Evolutionary conservation across 2,888 invertebrate genomes (phyloP), one percentile per base, ranked within the genome.

Genomic region (Kryphioiulus occultus): DNA sequence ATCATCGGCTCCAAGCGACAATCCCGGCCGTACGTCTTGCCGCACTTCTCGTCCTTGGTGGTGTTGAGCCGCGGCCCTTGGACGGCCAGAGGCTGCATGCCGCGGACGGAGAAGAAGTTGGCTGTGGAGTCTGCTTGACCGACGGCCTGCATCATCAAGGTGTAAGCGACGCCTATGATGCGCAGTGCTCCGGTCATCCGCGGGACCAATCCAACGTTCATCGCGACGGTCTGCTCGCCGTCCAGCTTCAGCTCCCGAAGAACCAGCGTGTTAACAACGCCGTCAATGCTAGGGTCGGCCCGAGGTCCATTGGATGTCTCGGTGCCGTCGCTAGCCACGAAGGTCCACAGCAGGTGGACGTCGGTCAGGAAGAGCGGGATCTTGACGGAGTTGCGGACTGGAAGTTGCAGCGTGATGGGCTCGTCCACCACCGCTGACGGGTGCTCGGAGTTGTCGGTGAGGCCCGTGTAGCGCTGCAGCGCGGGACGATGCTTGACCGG

Each of bases 401-500:
- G 94, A 39, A 98, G 93, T 78, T 95, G 95, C 87, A 98, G 93
- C 92, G 95, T 95, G 87, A 98, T 95, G 0, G 96, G 95, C 92
- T 98, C 98, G 39, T 59, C 83, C 4, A 87, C 44, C 44, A 86
- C 78, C 78, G 59, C 91, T 30, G 91, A 86, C 12, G 92, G 92
- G 88, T 90, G 91, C 85, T 89, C 89, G 59, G 89, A 91, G 90
- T 93, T 92, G 89, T 91, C 90, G 26, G 92, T 92, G 84, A 90
- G 90, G 88, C 91, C 90, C 7, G 92, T 95, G 91, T 96, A 95
- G 87, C 97, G 93, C 89, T 95, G 95, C 42, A 95, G 93, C 0
- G 95, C 94, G 0, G 97, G 96, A 91, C 95, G 95, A 91, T 96
- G 96, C 89, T 95, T 94, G 93, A 96, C 94, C 7, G 95, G 95